These are phyloP conservation scores for Pseudomyrmex sp. DNA, from an alignment of 1,140 invertebrate species.

Conservation along the genomic window DNA sequence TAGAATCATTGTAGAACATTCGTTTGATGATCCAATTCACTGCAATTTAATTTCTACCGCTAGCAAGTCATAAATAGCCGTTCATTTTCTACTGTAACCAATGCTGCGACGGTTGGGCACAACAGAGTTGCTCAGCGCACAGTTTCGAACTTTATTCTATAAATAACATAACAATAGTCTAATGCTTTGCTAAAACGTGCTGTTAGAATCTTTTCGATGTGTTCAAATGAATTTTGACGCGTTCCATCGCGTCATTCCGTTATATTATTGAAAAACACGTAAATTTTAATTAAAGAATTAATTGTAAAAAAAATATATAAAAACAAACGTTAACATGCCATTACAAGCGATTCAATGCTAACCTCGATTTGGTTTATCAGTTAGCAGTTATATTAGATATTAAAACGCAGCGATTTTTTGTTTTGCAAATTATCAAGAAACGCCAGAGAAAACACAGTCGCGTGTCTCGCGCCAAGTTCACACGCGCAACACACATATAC, in stretches of 20 bases:
- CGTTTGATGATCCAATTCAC: slow-evolving; percentile 3
- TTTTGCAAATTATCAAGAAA: no score
- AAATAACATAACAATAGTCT: slow-evolving; percentile 30
- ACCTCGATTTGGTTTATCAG: no score
- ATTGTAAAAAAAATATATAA: no score
- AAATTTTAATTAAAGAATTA: no score
- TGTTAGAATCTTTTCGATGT: slow-evolving; percentile 8
- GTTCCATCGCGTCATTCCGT: not conserved
- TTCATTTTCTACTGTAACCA: slow-evolving; percentile 30
- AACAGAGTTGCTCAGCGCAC: not conserved
- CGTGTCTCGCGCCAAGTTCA: no score
- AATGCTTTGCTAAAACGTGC: not conserved
- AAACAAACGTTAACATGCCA: no score
- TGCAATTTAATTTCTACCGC: slow-evolving; percentile 27
- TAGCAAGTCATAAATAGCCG: slow-evolving; percentile 23
- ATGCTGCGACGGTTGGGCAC: slow-evolving; percentile 9
- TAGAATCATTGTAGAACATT: not conserved
- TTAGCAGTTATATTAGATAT: no score
- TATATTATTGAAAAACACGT: no score
- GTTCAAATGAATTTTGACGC: not conserved
- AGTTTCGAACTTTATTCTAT: slow-evolving; percentile 35
- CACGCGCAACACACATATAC: no score
- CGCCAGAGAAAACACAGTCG: no score
- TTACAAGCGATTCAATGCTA: no score
- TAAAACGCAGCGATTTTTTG: no score